Percentiles rank a stretch among this genome's conserved stretches.
phyloP scores from a whole-genome alignment of 2,113 vertebrate genomes.

The Microcebus ravelobensis region DNA sequence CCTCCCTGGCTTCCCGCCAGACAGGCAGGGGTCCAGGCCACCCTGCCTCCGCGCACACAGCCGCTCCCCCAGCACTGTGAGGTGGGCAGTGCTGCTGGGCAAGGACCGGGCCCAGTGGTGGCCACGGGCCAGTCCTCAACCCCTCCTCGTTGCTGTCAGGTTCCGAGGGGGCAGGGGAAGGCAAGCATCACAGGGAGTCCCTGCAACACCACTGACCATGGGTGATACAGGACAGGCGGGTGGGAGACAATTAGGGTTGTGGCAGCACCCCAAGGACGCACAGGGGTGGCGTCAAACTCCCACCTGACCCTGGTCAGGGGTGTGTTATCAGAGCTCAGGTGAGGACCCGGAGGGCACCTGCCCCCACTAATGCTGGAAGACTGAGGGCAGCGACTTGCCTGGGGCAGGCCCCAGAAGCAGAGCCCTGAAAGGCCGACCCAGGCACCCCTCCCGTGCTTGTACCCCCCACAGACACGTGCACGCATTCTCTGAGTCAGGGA shows the following conservation, averaged over 20 bases:
- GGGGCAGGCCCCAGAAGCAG: neutral
- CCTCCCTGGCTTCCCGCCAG: neutral
- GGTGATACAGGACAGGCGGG: neutral
- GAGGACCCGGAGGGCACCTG: neutral
- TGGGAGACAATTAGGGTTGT: too few species aligned
- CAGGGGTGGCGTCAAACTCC: accelerated
- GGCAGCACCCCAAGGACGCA: neutral
- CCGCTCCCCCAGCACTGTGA: neutral
- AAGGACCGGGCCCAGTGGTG: neutral
- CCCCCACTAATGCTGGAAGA: neutral
- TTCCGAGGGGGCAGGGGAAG: neutral
- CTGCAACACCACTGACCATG: neutral
- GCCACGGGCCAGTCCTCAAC: neutral
- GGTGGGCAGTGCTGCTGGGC: neutral
- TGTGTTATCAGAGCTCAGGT: neutral
- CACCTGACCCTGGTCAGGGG: neutral
- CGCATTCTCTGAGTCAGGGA: neutral
- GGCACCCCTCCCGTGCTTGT: neutral
- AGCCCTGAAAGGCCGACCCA: neutral
- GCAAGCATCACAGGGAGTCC: neutral
- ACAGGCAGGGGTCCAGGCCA: neutral
- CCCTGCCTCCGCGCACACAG: neutral
- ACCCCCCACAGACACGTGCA: neutral
- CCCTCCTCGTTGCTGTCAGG: neutral
- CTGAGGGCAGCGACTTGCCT: neutral